Conservation (phyloP, 2,888 invertebrate genomes). For the Nomada lathburiana region DNA sequence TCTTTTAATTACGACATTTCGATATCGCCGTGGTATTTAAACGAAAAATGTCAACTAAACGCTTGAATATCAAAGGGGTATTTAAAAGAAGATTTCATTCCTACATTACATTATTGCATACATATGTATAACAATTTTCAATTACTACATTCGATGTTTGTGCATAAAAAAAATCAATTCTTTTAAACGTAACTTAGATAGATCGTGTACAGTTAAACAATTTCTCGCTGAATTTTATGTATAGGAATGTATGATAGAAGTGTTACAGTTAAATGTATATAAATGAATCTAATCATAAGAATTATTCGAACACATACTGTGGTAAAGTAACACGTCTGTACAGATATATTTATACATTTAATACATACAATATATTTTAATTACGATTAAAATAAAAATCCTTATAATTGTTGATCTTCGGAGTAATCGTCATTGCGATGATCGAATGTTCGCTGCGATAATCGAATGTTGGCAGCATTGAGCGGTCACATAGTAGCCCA, state of each 20-base stretch:
- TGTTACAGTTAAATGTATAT: conserved; percentile 30
- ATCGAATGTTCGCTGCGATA: not conserved
- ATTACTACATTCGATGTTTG: conserved; percentile 5
- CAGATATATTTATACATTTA: conserved; percentile 11
- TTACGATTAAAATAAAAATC: conserved; percentile 8
- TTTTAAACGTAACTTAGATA: conserved; percentile 26
- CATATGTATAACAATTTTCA: conserved; percentile 17
- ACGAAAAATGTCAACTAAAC: not conserved
- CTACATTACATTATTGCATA: conserved; percentile 15
- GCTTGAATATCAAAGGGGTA: too few species aligned
- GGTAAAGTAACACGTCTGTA: not conserved
- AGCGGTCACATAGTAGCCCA: not conserved
- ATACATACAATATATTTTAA: conserved; percentile 31
- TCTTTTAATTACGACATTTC: conserved; percentile 77
- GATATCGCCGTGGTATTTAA: not conserved
- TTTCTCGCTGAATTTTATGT: not conserved
- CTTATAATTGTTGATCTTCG: not conserved
- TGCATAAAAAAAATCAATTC: conserved; percentile 5
- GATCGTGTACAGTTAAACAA: conserved; percentile 22
- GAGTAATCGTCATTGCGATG: not conserved
- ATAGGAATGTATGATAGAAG: conserved; percentile 7
- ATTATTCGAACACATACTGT: conserved; percentile 5
- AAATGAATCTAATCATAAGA: conserved; percentile 28
- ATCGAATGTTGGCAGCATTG: conserved; percentile 20
- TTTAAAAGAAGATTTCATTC: conserved; percentile 12